Conservation (phyloP, 2,888 invertebrate genomes). For the Cataglyphis altisquamis region DNA sequence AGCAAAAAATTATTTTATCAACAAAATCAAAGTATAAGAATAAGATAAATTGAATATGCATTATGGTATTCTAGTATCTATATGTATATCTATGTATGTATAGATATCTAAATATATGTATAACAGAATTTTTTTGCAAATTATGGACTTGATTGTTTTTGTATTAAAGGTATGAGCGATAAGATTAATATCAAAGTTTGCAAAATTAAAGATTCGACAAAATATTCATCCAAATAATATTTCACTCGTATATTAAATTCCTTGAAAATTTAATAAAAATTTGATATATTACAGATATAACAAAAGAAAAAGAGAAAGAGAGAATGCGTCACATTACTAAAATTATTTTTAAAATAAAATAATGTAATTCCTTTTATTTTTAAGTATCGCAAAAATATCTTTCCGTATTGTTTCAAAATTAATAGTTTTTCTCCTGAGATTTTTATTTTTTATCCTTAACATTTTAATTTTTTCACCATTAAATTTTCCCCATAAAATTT, state of each 20-base stretch:
- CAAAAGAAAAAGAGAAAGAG: neutral
- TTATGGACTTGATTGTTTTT: neutral
- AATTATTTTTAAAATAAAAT: constrained; percentile 20
- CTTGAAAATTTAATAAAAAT: constrained; percentile 29
- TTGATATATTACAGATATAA: neutral
- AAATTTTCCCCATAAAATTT: neutral
- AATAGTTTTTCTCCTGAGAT: neutral
- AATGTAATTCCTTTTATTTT: constrained; percentile 15
- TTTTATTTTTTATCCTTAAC: neutral
- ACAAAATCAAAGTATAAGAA: neutral
- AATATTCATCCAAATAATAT: neutral
- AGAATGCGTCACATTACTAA: neutral
- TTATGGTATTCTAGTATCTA: neutral
- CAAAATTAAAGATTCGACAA: neutral
- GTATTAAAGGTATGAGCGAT: neutral
- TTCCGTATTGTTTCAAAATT: neutral
- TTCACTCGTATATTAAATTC: constrained; percentile 15
- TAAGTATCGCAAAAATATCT: neutral
- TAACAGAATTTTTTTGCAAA: neutral
- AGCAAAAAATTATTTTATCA: neutral
- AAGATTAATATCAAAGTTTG: neutral
- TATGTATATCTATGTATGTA: neutral
- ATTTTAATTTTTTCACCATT: too few species aligned
- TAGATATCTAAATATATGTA: too few species aligned
- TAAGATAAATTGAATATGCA: neutral